Base-by-base conservation (phyloP, 2,113 vertebrate species). In the Triplophysa rosa region DNA sequence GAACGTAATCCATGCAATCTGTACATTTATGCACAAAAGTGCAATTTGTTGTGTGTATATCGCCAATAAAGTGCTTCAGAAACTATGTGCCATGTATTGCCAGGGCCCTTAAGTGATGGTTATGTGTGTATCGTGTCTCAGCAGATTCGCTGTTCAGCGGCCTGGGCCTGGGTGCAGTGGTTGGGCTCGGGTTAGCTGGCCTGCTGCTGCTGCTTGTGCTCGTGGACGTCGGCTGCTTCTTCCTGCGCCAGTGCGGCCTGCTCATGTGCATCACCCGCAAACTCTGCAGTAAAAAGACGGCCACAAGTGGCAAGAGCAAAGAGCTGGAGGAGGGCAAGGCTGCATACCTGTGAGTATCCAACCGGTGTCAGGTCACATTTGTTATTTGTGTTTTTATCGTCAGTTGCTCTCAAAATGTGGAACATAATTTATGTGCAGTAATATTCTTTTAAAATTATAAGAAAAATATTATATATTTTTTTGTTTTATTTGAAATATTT, bases 251-350 rank as follows among this genome's bases (percentile, higher is more conserved):
- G 91, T 97, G 98, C 47, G 98, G 98, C 79, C 87, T 99, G 77
- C 89, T 98, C 58, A 98, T 98, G 97, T 99, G 95, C 88, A 96
- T 99, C 91, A 98, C 95, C 33, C 95, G 95, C 86, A 95, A 94
- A 26, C 91, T 98, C 67, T 98, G 98, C 75, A 95, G 97, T 83
- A 99, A 98, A 90, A 99, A 98, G 78, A 98, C 94, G 8, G 93
- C 95, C 70, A 97, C 97, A 80, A 95, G 95, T 70, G 94, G 95
- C 80, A 98, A 98, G 87, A 96, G 94, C 86, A 99, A 98, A 92
- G 98, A 99, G 58, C 89, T 97, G 0, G 98, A 99, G 90, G 97
- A 99, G 90, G 97, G 98, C 74, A 99, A 99, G 83, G 98, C 98
- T 2, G 96, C 98, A 61, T 99, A 99, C 85, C 92, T 99, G 98